Base-by-base conservation (phyloP, 2,113 vertebrate genomes). In the Trematocara zebra region DNA sequence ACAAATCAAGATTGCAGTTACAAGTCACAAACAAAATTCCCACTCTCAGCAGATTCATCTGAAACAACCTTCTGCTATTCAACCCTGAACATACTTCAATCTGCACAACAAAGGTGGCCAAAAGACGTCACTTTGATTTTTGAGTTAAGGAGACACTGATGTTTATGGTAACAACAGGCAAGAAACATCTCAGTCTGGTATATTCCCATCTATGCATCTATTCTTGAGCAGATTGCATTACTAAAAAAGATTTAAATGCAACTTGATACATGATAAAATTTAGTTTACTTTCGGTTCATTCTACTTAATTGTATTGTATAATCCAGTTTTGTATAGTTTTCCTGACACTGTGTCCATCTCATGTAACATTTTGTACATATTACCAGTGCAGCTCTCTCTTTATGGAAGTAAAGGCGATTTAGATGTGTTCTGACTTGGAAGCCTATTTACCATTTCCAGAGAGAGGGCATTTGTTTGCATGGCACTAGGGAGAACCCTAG, bases 401-500 rank as follows among this genome's bases (percentile, higher is more conserved):
- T 33, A 18, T 51, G 26, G 5, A 76, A 33, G 17, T 51, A 76
- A 51, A 76, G 44, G 72, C 11, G 9, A 51, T 11, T 49, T 49
- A 76, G 42, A 76, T 31, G 42, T 49, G 69, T 74, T 74, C 23
- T 76, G 9, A 49, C 23, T 47, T 74, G 69, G 15, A 76, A 28
- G 67, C 23, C 40, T 47, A 11, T 44, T 84, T 31, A 17, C 5
- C 6, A n/a, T 56, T 82, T n/a, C 1, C 12, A 59, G 64, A 72
- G 15, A 9, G 6, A 76, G 23, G 31, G 9, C n/a, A 18, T 83
- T 67, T 67, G 17, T 82, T 72, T 83, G 28, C 42, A 61, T 61
- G 83, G 87, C 61, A 85, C 69, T 78, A 88, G 81, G 72, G 86
- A 90, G 90, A 82, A 15, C 85, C 84, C 91, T 93, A 59, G 90